Evolutionary conservation across 2,888 invertebrate species (phyloP), one percentile per base, ranked within the genome.

Genomic region (Syrista parreyssii): DNA sequence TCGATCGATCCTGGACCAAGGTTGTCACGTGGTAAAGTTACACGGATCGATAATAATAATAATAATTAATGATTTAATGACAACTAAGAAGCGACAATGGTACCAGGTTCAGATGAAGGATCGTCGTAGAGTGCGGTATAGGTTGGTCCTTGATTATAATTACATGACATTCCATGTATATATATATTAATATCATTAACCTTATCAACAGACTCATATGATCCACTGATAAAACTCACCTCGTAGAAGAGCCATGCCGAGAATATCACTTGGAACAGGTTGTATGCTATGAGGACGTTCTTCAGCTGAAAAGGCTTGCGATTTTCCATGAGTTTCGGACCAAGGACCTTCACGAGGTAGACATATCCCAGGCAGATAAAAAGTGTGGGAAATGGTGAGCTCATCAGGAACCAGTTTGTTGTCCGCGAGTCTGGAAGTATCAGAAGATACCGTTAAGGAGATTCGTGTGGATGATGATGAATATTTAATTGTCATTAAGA

Each of bases 341-440:
- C 98, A 91, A 96, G 91, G 90, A 96, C 95, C 94, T 97, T 97
- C 92, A 98, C 98, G 92, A 97, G 92, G 93, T 96, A 96, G 88
- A 98, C 95, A 93, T 98, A 99, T 90, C 94, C 92, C 91, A 98
- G 92, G 93, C 98, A 98, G 92, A 98, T 96, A 92, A 96, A 93
- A 92, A 98, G 93, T 86, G 98, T 98, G 88, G 98, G 98, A 90
- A 97, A 95, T 82, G 98, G 98, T 86, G 97, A 97, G 89, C 96
- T 96, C 97, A 99, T 98, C 93, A 98, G 94, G 89, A 96, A 95
- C 97, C 97, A 98, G 92, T 96, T 95, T 92, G 96, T 97, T 88
- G 98, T 97, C 91, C 98, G 94, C 82, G 95, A 93, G 93, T 97
- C 97, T 97, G 94, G 32, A 86, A 88, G 72, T 40, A 79, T 72